Evolutionary conservation across 2,888 invertebrate genomes (phyloP).

Genomic region (Eumacrocentrus americanus): DNA sequence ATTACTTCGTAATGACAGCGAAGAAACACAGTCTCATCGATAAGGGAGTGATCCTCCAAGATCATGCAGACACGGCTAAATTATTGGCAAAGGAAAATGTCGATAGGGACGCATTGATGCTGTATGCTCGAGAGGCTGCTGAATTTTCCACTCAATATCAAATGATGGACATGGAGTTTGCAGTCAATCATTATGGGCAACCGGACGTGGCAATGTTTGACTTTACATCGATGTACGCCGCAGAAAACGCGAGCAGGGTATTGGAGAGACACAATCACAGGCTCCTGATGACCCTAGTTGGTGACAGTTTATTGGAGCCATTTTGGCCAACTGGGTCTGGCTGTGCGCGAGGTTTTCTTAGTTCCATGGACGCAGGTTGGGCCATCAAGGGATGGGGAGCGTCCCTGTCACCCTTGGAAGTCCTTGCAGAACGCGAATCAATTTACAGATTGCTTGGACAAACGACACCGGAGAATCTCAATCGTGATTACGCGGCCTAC

Average conservation of each 20-base stretch:
- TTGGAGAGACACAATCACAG: slow-evolving; percentile 76
- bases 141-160: slow-evolving; percentile 89
- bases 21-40: slow-evolving; percentile 94
- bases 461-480: slow-evolving; percentile 95
- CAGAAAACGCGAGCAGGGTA: slow-evolving; percentile 92
- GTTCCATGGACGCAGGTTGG: slow-evolving; percentile 96
- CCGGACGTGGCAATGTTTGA: slow-evolving; percentile 99
- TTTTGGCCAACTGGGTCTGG: slow-evolving; percentile 99
- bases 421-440: slow-evolving; percentile 93
- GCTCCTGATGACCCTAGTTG: slow-evolving; percentile 88
- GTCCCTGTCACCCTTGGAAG: slow-evolving; percentile 75
- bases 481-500: slow-evolving; percentile 86
- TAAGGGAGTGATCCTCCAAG: slow-evolving; percentile 91
- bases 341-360: slow-evolving; percentile 95
- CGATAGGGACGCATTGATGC: slow-evolving; percentile 84
- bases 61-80: slow-evolving; percentile 87
- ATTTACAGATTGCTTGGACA: slow-evolving; percentile 86
- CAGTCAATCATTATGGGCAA: slow-evolving; percentile 96
- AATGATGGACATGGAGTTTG: slow-evolving; percentile 89
- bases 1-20: slow-evolving; percentile 99
- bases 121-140: slow-evolving; percentile 94
- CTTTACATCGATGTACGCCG: slow-evolving; percentile 98
- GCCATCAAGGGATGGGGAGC: slow-evolving; percentile 86
- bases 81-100: slow-evolving; percentile 89
- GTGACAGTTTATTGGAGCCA: slow-evolving; percentile 94